Base-by-base conservation (phyloP, 2,113 vertebrate species). In the Polypterus bichir region DNA sequence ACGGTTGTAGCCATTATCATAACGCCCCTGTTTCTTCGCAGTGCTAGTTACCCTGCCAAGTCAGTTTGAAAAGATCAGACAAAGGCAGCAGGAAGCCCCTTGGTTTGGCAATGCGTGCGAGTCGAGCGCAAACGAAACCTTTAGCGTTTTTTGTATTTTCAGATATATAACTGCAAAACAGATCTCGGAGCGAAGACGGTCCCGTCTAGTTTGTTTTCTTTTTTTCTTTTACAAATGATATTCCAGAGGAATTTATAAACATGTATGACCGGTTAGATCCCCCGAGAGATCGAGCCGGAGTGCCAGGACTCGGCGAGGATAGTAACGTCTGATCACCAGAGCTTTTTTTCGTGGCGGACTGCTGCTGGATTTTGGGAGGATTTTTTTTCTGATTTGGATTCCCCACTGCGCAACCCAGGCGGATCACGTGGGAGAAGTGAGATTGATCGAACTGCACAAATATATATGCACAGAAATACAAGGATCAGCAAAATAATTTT, bases 51-150 rank as follows among this genome's bases (percentile, higher is more conserved):
- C 81, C 79, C 77, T 86, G 85, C 81, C 85, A 81, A 86, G 83
- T 85, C 83, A 79, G 85, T 88, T 88, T 88, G 86, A 88, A 88
- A 85, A 85, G 85, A 87, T 83, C 85, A 88, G 86, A 88, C 86
- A 88, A 88, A 88, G 86, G 85, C 86, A 84, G 82, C 86, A 80
- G 86, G 83, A 86, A 84, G 85, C 83, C 76, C 77, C 80, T 81
- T 76, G 69, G 74, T 71, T 75, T 67, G 71, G 76, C 73, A 73
- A 72, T 71, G 76, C 72, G 59, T 61, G 71, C 75, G 72, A 74
- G 68, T 69, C 11, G 65, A 70, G 74, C 67, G 64, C 68, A 49
- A 66, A 66, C 64, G 62, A 71, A 71, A 70, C 63, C 70, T 63
- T 62, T 54, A 59, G 63, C 65, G 62, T 59, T 68, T 70, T 65